Evolutionary conservation across 2,888 invertebrate genomes (phyloP), one percentile per base, ranked within the genome.

Genomic region (Eupeodes latifasciatus): DNA sequence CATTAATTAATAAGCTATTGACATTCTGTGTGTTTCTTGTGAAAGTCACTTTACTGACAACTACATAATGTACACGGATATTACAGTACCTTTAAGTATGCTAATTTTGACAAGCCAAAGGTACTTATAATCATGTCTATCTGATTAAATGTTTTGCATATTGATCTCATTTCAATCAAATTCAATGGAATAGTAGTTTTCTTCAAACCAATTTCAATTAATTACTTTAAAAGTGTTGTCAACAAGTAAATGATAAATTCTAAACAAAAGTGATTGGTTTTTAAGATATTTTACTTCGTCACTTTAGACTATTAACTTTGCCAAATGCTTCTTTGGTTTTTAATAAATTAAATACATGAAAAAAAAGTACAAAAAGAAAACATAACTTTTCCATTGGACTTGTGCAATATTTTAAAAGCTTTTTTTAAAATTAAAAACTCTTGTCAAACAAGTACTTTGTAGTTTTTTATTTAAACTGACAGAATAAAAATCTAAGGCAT

Each of bases 1-100:
- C 34, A 78, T 78, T 69, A 61, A 79, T 79, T 55, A 79, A 53
- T 69, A 36, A n/a, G n/a, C 67, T 51, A 59, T 16, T 71, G 57
- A 34, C 51, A 62, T 51, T 55, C 47, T 72, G 66, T 27, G 11
- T 77, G 69, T 64, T 55, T 78, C 34, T 59, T 66, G 74, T 74
- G 34, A 83, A 83, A 83, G 59, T 67, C 69, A 53, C 7, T 69
- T 66, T 27, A 6, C 11, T 3, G 19, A 53, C 53, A 53, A 27
- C 27, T 27, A 27, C 27, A 1, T 1, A 27, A 27, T 61, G 47
- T 47, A 11, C 12, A 10, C 4, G 10, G 47, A 2, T 27, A 27
- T 27, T 47, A 47, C 47, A 47, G n/a, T 27, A 51, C 49, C n/a
- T n/a, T n/a, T 51, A 67, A 51, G 11, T 64, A 51, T 51, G 67